phyloP scores from a whole-genome alignment of 2,113 vertebrate species.

The Centropus bengalensis region DNA sequence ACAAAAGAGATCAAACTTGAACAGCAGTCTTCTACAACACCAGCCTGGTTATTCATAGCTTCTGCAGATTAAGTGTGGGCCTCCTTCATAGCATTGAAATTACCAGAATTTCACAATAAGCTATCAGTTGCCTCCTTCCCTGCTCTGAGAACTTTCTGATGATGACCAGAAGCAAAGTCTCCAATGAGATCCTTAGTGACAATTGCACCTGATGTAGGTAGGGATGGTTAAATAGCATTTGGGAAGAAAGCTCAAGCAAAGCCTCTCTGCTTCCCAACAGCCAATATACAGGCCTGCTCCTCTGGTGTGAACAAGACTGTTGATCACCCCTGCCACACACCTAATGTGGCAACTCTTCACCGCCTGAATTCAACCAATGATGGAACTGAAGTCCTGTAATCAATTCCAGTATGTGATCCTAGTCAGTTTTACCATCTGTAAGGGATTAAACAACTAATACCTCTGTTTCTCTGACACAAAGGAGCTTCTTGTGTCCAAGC shows the following conservation, averaged over 20 bases:
- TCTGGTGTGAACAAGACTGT: not conserved
- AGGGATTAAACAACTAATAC: not conserved
- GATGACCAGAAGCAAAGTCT: not conserved
- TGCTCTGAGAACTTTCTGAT: not conserved
- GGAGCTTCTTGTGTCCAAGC: not conserved
- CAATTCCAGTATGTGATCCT: not conserved
- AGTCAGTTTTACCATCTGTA: slow-evolving; percentile 2
- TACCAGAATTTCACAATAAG: slow-evolving; percentile 3
- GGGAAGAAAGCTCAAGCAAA: not conserved
- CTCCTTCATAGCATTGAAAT: not conserved
- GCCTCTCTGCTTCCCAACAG: not conserved
- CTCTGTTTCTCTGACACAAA: not conserved
- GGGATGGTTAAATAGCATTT: not conserved
- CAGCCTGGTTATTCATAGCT: not conserved
- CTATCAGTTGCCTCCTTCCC: not conserved
- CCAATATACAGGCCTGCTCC: not conserved
- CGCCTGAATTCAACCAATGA: not conserved
- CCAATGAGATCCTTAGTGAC: not conserved
- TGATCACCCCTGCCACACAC: not conserved
- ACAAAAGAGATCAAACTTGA: not conserved
- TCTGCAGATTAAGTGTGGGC: not conserved
- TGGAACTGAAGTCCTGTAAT: not conserved
- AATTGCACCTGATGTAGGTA: not conserved
- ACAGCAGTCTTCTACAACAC: not conserved
- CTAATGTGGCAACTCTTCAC: not conserved